Evolutionary conservation across 2,888 invertebrate genomes (phyloP).

Genomic region (Dexiosoma caninum): DNA sequence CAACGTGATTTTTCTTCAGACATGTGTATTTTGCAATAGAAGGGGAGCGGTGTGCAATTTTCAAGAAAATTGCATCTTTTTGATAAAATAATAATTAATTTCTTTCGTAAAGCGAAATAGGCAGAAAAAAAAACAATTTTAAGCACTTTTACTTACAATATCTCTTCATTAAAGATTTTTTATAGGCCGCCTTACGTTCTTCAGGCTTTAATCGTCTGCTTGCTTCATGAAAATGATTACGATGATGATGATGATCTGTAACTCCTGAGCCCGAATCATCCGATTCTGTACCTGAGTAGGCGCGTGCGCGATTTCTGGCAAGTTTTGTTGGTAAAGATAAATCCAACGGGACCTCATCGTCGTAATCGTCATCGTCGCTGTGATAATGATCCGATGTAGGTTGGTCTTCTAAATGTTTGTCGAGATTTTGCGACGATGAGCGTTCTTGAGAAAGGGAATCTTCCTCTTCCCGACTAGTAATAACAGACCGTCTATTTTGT

Average conservation of each 20-base stretch:
- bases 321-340: constrained; percentile 81
- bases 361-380: constrained; percentile 71
- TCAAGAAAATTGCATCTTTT: too few species aligned
- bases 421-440: constrained; percentile 35
- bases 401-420: constrained; percentile 40
- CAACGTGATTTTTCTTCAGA: too few species aligned
- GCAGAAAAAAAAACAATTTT: too few species aligned
- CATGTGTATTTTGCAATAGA: too few species aligned
- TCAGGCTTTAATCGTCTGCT: constrained; percentile 70
- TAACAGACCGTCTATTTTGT: constrained; percentile 67
- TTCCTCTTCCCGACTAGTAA: constrained; percentile 67
- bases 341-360: constrained; percentile 87
- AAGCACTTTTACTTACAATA: constrained; percentile 90
- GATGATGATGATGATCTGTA: constrained; percentile 75
- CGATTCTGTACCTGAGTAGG: constrained; percentile 80
- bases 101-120: too few species aligned
- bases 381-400: constrained; percentile 67
- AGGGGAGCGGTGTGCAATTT: too few species aligned
- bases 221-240: constrained; percentile 51
- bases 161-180: constrained; percentile 95
- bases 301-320: constrained; percentile 66
- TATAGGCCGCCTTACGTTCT: constrained; percentile 82
- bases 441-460: constrained; percentile 53
- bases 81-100: too few species aligned
- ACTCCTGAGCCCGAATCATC: constrained; percentile 82